Percentiles rank a stretch among this genome's conserved stretches.
Evolutionary conservation across 2,113 vertebrate genomes (phyloP).

Genomic region (Isurus oxyrinchus): DNA sequence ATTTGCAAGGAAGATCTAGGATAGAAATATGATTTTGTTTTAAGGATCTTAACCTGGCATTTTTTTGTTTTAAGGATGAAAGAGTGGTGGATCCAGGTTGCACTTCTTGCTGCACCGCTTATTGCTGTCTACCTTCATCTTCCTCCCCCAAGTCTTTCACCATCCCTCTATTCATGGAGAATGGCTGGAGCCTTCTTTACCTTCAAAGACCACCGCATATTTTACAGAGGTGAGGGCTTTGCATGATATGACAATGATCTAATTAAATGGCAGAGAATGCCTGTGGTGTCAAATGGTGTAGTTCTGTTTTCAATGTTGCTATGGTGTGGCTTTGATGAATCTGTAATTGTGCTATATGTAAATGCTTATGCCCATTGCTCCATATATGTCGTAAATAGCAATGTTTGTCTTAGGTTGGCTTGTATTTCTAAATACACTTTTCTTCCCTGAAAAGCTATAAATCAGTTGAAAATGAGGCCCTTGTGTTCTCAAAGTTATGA

Average conservation of each 20-base stretch:
- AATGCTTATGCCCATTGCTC: background rate
- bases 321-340: background rate
- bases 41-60: background rate
- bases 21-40: background rate
- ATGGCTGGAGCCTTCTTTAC: conserved; percentile 66
- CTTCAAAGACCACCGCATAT: conserved; percentile 71
- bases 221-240: conserved; percentile 72
- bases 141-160: conserved; percentile 75
- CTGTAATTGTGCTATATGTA: background rate
- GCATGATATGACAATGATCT: background rate
- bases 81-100: conserved; percentile 88
- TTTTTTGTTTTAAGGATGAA: conserved; percentile 61
- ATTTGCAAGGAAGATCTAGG: background rate
- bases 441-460: background rate
- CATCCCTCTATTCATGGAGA: conserved; percentile 74
- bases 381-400: background rate
- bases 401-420: background rate
- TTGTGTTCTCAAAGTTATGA: background rate
- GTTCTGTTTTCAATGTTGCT: background rate
- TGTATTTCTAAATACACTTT: background rate
- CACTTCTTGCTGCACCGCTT: conserved; percentile 72
- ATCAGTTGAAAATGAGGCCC: background rate
- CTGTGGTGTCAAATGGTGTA: background rate
- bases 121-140: conserved; percentile 83
- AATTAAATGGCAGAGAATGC: background rate